Evolutionary conservation across 2,888 invertebrate genomes (phyloP).

Genomic region (Hemithea aestivaria): DNA sequence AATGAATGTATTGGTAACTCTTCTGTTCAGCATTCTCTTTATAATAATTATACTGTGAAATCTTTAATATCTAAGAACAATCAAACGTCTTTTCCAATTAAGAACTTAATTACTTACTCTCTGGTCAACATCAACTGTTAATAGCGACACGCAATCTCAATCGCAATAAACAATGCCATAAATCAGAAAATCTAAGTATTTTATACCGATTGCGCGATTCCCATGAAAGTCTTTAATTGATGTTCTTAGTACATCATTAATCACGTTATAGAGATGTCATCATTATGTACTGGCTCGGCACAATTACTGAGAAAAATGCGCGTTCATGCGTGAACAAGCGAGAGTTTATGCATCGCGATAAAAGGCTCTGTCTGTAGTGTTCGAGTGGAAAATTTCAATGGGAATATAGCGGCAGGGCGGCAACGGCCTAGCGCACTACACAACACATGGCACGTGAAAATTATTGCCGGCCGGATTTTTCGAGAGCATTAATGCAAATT

Average conservation of each 20-base stretch:
- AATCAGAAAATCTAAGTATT: conserved; percentile 8
- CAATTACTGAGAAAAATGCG: conserved; percentile 6
- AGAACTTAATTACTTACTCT: too few relatives aligned
- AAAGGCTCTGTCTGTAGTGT: neutral
- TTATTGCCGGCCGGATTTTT: conserved; percentile 76
- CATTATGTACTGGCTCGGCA: conserved; percentile 1
- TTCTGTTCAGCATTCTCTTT: too few relatives aligned
- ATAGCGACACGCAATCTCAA: conserved; percentile 7
- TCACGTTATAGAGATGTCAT: conserved; percentile 1
- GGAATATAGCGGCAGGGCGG: conserved; percentile 19
- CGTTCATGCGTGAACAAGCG: conserved; percentile 5
- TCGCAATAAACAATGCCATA: conserved; percentile 10
- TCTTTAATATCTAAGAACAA: too few relatives aligned
- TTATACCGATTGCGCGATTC: conserved; percentile 3
- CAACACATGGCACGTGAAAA: conserved; percentile 69
- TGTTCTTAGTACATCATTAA: conserved; percentile 15
- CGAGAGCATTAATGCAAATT: conserved; percentile 79
- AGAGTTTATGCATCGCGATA: neutral
- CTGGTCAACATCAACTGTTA: neutral
- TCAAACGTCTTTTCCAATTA: too few relatives aligned
- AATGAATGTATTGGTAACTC: too few relatives aligned
- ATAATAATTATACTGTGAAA: too few relatives aligned
- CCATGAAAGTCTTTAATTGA: conserved; percentile 7
- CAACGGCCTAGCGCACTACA: conserved; percentile 44
- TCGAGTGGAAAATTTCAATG: conserved; percentile 14